Percentiles rank a stretch among this genome's conserved stretches.
These are phyloP conservation scores for Pteropus alecto DNA, from an alignment of 2,113 vertebrate genomes.

Conservation along the genomic window DNA sequence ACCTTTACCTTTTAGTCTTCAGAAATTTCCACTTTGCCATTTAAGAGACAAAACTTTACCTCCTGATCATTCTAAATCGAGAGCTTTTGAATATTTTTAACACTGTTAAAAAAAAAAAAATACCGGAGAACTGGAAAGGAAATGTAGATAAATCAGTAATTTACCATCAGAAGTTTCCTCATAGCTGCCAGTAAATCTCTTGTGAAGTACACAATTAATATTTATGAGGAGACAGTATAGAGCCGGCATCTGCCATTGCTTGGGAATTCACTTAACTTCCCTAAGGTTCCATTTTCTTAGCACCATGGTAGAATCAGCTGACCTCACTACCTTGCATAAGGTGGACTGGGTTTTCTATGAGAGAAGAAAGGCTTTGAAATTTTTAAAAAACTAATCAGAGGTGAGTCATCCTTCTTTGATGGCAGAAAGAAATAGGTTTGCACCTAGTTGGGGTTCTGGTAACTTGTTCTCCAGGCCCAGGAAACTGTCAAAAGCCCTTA, in stretches of 20 bases:
- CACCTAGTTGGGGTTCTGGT: background rate
- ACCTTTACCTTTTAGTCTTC: background rate
- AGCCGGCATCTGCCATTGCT: background rate
- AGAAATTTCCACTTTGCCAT: background rate
- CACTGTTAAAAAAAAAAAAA: background rate
- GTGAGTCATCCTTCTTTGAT: background rate
- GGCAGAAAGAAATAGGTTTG: background rate
- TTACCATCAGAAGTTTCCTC: constrained; percentile 49
- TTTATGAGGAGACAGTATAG: constrained; percentile 45
- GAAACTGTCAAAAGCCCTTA: background rate
- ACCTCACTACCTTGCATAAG: background rate
- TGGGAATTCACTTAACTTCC: constrained; percentile 24
- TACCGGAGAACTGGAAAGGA: background rate
- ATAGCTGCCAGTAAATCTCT: constrained; percentile 52
- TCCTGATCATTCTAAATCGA: constrained; percentile 11
- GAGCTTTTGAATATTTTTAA: constrained; percentile 43
- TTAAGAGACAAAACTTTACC: background rate
- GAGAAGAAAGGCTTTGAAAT: background rate
- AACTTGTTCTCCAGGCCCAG: background rate
- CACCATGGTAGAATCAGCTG: background rate
- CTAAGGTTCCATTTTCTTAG: constrained; percentile 26
- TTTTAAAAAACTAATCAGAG: background rate
- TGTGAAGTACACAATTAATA: constrained; percentile 49
- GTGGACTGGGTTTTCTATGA: background rate
- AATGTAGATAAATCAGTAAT: constrained; percentile 45